These are phyloP conservation scores for Hermaeophaga mercurialis DNA, from an alignment of 2,888 invertebrate genomes.

Conservation along the genomic window DNA sequence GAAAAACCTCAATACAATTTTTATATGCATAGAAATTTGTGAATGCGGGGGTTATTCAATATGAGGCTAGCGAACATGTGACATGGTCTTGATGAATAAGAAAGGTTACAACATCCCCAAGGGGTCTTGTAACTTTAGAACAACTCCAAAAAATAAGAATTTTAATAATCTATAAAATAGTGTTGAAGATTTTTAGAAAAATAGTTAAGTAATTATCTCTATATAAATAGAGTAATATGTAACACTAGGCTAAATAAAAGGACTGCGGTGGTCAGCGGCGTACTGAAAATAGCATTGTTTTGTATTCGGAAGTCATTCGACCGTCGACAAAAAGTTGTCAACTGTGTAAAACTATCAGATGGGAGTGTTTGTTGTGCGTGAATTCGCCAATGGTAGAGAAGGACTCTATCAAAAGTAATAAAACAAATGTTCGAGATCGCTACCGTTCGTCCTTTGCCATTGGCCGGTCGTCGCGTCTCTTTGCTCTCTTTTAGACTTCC, in stretches of 20 bases:
- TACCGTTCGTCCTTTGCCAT: slow-evolving; percentile 25
- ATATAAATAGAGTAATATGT: too few relatives aligned
- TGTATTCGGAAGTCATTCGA: slow-evolving; percentile 11
- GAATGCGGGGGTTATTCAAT: slow-evolving; percentile 19
- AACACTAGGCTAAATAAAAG: too few relatives aligned
- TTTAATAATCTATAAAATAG: too few relatives aligned
- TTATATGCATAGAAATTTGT: slow-evolving; percentile 30
- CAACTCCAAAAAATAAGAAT: too few relatives aligned
- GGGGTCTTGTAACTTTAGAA: too few relatives aligned
- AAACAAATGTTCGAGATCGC: slow-evolving; percentile 44
- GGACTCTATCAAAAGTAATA: slow-evolving; percentile 48
- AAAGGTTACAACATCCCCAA: too few relatives aligned
- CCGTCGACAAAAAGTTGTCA: slow-evolving; percentile 33
- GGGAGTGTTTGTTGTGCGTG: slow-evolving; percentile 44
- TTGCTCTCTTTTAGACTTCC: slow-evolving; percentile 25
- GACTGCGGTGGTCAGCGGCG: too few relatives aligned
- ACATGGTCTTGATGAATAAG: slow-evolving; percentile 9
- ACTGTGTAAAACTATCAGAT: slow-evolving; percentile 35
- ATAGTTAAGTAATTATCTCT: too few relatives aligned
- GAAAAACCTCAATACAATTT: slow-evolving; percentile 33
- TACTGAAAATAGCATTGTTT: slow-evolving; percentile 10
- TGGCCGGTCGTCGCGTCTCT: slow-evolving; percentile 22
- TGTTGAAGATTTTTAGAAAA: too few relatives aligned
- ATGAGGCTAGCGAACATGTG: slow-evolving; percentile 13
- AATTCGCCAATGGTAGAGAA: slow-evolving; percentile 47